phyloP scores from a whole-genome alignment of 2,888 invertebrate genomes.

The Caenorhabditis uteleia region DNA sequence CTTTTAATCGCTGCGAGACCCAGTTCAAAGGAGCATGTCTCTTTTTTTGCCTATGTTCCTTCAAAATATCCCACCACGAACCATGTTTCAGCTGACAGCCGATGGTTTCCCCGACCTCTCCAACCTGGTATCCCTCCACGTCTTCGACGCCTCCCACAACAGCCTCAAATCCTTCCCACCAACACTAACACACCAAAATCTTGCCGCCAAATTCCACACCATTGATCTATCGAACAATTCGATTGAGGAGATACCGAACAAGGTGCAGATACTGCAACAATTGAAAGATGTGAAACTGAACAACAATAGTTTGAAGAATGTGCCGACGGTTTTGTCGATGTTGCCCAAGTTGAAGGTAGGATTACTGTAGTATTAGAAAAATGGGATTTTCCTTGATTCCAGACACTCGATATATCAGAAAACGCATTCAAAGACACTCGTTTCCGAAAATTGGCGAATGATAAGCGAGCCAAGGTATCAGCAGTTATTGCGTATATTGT shows the following conservation, averaged over 20 bases:
- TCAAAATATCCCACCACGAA: not conserved
- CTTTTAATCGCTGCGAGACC: too few relatives aligned
- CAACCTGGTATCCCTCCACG: conserved; percentile 38
- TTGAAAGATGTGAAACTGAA: conserved; percentile 41
- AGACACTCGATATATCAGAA: conserved; percentile 36
- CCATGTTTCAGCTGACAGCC: conserved; percentile 1
- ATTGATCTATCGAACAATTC: conserved; percentile 38
- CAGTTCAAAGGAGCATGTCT: too few relatives aligned
- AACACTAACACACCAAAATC: conserved; percentile 17
- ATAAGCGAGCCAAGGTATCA: conserved; percentile 44
- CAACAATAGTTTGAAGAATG: conserved; percentile 23
- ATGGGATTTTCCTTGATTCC: conserved; percentile 18
- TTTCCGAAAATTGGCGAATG: conserved; percentile 50
- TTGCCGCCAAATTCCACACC: conserved; percentile 37
- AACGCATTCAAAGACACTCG: conserved; percentile 47
- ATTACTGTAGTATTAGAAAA: not conserved
- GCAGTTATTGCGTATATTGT: conserved; percentile 39
- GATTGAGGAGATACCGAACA: conserved; percentile 22
- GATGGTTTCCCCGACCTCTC: conserved; percentile 37
- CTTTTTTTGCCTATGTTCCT: too few relatives aligned
- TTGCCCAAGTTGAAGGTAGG: conserved; percentile 24
- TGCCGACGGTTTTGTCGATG: conserved; percentile 10
- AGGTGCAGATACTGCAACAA: conserved; percentile 19
- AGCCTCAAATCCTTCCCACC: conserved; percentile 22
- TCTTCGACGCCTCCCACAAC: conserved; percentile 50